phyloP scores from a whole-genome alignment of 2,113 vertebrate species.

The Sciurus niger region DNA sequence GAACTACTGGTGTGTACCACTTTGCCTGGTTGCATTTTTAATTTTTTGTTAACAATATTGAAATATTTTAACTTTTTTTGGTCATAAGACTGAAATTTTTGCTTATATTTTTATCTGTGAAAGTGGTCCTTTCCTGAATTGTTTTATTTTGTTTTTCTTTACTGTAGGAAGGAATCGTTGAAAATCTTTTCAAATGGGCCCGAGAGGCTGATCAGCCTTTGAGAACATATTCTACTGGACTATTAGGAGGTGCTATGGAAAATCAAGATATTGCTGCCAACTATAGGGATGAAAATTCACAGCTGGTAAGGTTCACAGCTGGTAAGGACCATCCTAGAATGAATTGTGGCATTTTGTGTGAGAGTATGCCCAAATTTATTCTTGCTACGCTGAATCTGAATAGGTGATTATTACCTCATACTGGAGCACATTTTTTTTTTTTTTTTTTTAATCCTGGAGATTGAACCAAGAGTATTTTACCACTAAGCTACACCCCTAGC shows the following conservation, averaged over 20 bases:
- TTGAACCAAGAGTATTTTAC: background rate
- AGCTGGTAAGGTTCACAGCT: conserved; percentile 95
- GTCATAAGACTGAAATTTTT: conserved; percentile 30
- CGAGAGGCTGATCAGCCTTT: conserved; percentile 97
- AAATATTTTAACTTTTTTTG: conserved; percentile 26
- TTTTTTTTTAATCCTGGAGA: background rate
- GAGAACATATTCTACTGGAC: conserved; percentile 96
- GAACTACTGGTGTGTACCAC: background rate
- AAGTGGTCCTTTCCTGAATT: conserved; percentile 16
- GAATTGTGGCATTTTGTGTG: background rate
- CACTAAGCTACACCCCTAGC: background rate
- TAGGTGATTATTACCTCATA: conserved; percentile 32
- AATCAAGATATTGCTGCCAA: conserved; percentile 99
- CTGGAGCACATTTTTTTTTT: background rate
- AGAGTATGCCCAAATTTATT: conserved; percentile 49
- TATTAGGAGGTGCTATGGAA: conserved; percentile 99
- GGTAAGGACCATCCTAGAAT: conserved; percentile 87
- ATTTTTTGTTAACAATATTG: background rate
- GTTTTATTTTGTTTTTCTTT: conserved; percentile 63
- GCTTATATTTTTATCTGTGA: conserved; percentile 62
- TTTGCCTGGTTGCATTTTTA: background rate
- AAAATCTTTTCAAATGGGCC: conserved; percentile 98
- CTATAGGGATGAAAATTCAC: conserved; percentile 98
- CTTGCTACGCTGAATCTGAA: conserved; percentile 31
- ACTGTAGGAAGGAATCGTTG: conserved; percentile 97